Conservation (phyloP, 2,797 vertebrate genomes). For the Gallinago stenura region DNA sequence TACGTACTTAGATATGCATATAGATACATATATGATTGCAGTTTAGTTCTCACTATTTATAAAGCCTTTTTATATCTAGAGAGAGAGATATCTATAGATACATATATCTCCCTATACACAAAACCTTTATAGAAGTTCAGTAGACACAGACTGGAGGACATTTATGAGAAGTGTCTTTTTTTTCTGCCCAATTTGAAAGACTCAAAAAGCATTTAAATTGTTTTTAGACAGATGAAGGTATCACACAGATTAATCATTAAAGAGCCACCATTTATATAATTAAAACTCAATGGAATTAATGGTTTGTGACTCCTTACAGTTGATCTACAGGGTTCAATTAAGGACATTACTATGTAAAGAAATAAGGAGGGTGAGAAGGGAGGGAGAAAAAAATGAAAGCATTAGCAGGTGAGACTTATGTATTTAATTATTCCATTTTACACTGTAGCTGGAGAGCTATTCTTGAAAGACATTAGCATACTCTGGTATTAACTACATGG, state of each 20-base stretch:
- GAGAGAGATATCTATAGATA: neutral
- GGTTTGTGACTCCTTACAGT: neutral
- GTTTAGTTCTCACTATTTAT: neutral
- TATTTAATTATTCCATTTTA: neutral
- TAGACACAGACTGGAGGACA: neutral
- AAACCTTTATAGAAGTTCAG: neutral
- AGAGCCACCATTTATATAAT: neutral
- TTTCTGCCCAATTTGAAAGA: neutral
- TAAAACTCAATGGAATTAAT: neutral
- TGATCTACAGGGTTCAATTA: neutral
- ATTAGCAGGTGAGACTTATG: neutral
- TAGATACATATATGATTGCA: neutral
- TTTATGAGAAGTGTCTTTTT: fast-evolving
- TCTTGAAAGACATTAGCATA: neutral
- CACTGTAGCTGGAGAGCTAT: neutral
- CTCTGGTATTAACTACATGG: neutral
- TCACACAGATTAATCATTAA: neutral
- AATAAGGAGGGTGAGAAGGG: neutral
- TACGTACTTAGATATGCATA: neutral
- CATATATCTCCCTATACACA: neutral
- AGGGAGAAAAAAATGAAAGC: neutral
- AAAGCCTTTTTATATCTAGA: neutral
- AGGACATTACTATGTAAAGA: neutral
- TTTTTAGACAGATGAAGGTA: neutral
- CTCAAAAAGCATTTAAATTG: neutral